Evolutionary conservation across 2,888 invertebrate genomes (phyloP).

Genomic region (Lepetodrilus schrolli): DNA sequence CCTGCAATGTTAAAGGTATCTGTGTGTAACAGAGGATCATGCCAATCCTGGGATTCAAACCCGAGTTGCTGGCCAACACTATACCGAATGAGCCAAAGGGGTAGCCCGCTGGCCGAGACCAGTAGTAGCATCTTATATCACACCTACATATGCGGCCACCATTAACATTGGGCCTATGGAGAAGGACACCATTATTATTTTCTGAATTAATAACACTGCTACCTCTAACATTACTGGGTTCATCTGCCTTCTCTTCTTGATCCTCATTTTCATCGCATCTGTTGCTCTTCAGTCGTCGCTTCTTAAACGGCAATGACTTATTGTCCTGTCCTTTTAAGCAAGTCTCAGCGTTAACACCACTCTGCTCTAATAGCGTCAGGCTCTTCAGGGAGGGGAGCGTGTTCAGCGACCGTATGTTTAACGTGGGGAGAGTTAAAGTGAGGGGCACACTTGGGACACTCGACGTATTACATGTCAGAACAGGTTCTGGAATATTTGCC

Average conservation of each 20-base stretch:
- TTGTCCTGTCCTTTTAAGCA: neutral
- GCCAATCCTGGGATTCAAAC: too few species aligned
- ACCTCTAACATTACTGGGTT: neutral
- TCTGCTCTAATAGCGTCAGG: neutral
- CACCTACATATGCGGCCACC: too few species aligned
- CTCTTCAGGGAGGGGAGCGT: neutral
- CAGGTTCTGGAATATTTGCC: too few species aligned
- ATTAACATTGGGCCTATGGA: too few species aligned
- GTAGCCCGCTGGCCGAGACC: too few species aligned
- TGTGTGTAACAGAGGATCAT: too few species aligned
- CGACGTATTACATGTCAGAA: neutral
- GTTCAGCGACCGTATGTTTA: neutral
- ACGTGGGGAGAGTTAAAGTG: neutral
- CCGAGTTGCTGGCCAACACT: too few species aligned
- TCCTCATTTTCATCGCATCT: neutral
- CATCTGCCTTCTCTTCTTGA: neutral
- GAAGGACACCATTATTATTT: too few species aligned
- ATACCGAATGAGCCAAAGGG: too few species aligned
- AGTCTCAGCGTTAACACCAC: neutral
- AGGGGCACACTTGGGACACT: neutral
- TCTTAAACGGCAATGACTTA: slow-evolving; percentile 51
- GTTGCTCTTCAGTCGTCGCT: slow-evolving; percentile 40
- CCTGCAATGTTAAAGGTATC: too few species aligned
- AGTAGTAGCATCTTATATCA: too few species aligned
- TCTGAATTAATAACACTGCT: too few species aligned